Evolutionary conservation across 1,140 invertebrate species (phyloP), one percentile per base, ranked within the genome.

Genomic region (Drosophila bipectinata): DNA sequence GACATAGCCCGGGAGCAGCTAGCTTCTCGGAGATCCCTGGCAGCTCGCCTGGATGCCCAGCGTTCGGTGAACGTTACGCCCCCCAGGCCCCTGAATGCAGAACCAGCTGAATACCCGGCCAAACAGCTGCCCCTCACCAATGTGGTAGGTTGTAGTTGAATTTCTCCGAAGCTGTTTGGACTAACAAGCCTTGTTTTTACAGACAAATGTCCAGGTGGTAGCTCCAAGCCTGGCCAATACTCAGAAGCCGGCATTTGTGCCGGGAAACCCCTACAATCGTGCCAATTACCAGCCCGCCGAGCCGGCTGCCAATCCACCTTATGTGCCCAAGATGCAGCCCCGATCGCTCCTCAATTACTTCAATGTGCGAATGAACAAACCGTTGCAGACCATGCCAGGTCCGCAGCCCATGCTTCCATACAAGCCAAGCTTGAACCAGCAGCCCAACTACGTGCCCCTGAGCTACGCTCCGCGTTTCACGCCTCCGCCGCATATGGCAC

Each of bases 21-120:
- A 9, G 79, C 76, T 9, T 73, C 72, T 4, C 77, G 79, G 3
- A 66, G 71, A 12, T 90, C 90, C 9, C 45, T 90, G 4, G 45
- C 90, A 8, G 79, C 90, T 24, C 82, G 90, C 44, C 57, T 91
- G 3, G 87, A 91, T 26, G 74, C 83, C 55, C 79, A 81, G 28
- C 90, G 90, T 4, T 37, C 63, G 9, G 28, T 72, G 0, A 52
- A 56, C 18, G 39, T 72, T n/a, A 63, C 74, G 18, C 52, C 66
- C 8, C 64, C 58, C 3, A 56, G 75, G 24, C 55, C 66, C n/a
- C 52, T 81, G 1, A 77, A 75, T 56, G 4, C 28, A 10, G 30
- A 77, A 49, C 18, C 58, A 54, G 10, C 34, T 12, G 34, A 37
- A 3, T 37, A 12, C 3, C 3, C 34, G 12, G 1, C 34, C 10